These are phyloP conservation scores for Misgurnus mizolepis DNA, from an alignment of 2,113 vertebrate genomes.

Conservation along the genomic window DNA sequence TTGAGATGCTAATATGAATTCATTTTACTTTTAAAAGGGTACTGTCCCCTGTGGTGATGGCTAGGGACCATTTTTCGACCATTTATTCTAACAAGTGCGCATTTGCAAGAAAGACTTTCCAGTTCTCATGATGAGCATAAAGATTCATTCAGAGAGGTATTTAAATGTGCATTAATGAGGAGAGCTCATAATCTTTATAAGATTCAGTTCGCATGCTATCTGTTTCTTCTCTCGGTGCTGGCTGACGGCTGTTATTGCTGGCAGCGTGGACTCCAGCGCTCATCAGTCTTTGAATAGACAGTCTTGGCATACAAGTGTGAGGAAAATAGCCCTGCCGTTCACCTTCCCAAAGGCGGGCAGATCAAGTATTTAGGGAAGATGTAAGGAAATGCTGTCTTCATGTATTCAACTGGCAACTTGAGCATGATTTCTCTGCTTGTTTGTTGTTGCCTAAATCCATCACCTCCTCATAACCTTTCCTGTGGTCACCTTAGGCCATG, in stretches of 20 bases:
- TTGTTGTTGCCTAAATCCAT: constrained; percentile 11
- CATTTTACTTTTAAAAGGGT: no score
- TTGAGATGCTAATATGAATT: no score
- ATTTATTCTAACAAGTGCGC: no score
- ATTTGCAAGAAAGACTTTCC: no score
- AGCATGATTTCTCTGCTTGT: constrained; percentile 1
- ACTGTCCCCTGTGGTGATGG: no score
- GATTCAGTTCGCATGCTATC: neutral
- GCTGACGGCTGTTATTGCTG: constrained; percentile 27
- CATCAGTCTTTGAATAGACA: constrained; percentile 34
- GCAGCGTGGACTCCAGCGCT: neutral
- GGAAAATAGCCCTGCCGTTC: constrained; percentile 45
- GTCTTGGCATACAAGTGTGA: constrained; percentile 41
- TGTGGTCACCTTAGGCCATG: neutral
- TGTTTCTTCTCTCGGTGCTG: neutral
- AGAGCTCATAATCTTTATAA: neutral
- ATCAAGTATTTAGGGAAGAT: neutral
- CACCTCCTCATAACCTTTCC: constrained; percentile 31
- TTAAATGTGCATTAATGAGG: neutral
- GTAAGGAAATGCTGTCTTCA: neutral
- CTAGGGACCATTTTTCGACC: no score
- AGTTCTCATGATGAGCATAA: no score
- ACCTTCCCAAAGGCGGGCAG: constrained; percentile 25
- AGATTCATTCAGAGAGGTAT: neutral
- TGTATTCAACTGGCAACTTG: constrained; percentile 10